phyloP scores from a whole-genome alignment of 2,797 vertebrate species.

The Gallinago stenura region DNA sequence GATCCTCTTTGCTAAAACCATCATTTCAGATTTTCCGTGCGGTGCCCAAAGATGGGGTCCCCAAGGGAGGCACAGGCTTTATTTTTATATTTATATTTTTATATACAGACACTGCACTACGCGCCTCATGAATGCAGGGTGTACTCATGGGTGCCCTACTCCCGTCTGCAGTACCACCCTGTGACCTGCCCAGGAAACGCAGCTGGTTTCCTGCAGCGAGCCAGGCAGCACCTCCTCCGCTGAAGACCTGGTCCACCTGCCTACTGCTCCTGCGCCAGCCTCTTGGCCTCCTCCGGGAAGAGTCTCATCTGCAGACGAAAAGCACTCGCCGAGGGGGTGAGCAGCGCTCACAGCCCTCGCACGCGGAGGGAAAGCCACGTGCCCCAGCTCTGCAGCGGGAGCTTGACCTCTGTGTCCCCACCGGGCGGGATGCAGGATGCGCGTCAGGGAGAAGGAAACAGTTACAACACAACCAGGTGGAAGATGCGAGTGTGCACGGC shows the following conservation, averaged over 20 bases:
- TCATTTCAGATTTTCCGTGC: fast-evolving
- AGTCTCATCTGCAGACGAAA: not conserved
- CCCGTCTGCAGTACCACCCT: fast-evolving
- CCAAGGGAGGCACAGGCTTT: not conserved
- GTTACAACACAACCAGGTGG: not conserved
- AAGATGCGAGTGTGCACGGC: not conserved
- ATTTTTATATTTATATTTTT: not conserved
- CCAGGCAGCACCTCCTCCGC: not conserved
- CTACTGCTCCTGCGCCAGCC: not conserved
- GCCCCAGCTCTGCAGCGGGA: fast-evolving
- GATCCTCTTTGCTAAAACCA: not conserved
- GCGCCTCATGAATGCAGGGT: not conserved
- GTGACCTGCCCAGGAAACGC: conserved; percentile 47
- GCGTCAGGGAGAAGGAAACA: not conserved
- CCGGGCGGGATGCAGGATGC: not conserved
- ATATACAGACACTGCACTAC: fast-evolving
- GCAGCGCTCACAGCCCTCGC: not conserved
- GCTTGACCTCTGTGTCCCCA: fast-evolving
- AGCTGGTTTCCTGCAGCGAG: conserved; percentile 43
- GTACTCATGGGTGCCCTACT: not conserved
- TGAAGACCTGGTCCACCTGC: not conserved
- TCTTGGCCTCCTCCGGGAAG: not conserved
- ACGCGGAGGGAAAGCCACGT: fast-evolving
- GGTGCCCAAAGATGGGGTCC: not conserved
- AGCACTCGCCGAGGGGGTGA: not conserved